Evolutionary conservation across 1,140 invertebrate genomes (phyloP).

Genomic region (Pogonus chalceus): DNA sequence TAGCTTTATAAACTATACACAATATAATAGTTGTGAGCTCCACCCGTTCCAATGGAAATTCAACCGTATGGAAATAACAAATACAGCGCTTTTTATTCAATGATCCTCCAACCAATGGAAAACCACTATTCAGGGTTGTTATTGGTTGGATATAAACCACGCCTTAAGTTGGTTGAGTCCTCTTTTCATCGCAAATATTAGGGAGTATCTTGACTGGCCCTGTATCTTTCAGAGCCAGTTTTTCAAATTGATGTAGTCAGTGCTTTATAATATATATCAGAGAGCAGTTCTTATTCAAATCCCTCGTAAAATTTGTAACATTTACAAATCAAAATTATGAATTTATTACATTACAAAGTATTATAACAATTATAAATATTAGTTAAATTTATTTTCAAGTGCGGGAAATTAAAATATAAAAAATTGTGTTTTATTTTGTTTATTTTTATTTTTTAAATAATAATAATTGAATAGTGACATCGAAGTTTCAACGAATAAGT

Average conservation of each 20-base stretch:
- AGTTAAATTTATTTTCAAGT: too few species aligned
- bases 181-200: slow-evolving; percentile 32
- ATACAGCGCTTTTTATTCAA: too few species aligned
- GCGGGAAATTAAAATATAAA: too few species aligned
- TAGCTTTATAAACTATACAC: not conserved
- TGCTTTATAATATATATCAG: slow-evolving; percentile 25
- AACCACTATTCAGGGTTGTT: not conserved
- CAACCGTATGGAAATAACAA: too few species aligned
- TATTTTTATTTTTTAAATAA: too few species aligned
- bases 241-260: slow-evolving; percentile 32
- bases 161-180: slow-evolving; percentile 19
- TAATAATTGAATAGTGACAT: too few species aligned
- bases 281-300: slow-evolving; percentile 18
- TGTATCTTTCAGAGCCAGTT: slow-evolving; percentile 21
- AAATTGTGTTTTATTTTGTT: too few species aligned
- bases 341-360: too few species aligned
- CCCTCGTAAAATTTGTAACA: too few species aligned
- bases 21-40: not conserved
- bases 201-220: slow-evolving; percentile 30
- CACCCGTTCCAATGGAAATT: not conserved
- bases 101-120: not conserved
- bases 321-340: not conserved
- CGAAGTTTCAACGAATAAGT: too few species aligned
- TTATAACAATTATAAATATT: too few species aligned
- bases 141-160: slow-evolving; percentile 25